These are phyloP conservation scores for Pseudopodoces humilis DNA, from an alignment of 2,113 vertebrate genomes.

Conservation along the genomic window DNA sequence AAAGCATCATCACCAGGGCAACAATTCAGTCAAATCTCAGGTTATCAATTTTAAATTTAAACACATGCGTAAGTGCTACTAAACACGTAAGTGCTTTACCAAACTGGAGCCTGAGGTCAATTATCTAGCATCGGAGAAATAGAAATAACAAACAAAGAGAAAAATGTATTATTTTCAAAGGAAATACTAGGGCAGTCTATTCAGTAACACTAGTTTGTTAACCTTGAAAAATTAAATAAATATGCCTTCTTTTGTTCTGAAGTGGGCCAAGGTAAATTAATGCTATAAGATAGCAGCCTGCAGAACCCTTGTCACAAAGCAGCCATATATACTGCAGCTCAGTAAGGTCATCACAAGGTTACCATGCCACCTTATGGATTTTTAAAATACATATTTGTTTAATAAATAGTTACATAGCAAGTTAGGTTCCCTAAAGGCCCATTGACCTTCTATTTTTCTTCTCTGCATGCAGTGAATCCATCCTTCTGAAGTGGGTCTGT, in stretches of 20 bases:
- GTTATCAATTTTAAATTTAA: neutral
- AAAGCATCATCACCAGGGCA: neutral
- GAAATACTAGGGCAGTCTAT: neutral
- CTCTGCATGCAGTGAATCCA: neutral
- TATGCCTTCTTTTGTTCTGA: neutral
- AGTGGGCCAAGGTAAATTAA: neutral
- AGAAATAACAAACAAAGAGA: neutral
- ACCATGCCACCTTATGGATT: neutral
- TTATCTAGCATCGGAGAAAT: neutral
- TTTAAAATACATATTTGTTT: neutral
- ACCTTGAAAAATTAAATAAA: neutral
- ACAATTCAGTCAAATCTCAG: neutral
- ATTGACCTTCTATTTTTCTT: neutral
- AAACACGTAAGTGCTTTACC: neutral
- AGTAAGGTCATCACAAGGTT: neutral
- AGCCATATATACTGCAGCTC: neutral
- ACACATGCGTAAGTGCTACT: neutral
- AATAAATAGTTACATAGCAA: neutral
- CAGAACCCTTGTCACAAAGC: neutral
- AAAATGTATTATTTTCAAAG: neutral
- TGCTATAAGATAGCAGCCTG: neutral
- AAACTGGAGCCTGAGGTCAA: neutral
- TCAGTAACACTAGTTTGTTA: neutral
- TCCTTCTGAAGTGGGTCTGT: neutral
- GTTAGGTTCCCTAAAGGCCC: neutral